phyloP scores from a whole-genome alignment of 2,888 invertebrate species.

The Petrolisthes cinctipes region DNA sequence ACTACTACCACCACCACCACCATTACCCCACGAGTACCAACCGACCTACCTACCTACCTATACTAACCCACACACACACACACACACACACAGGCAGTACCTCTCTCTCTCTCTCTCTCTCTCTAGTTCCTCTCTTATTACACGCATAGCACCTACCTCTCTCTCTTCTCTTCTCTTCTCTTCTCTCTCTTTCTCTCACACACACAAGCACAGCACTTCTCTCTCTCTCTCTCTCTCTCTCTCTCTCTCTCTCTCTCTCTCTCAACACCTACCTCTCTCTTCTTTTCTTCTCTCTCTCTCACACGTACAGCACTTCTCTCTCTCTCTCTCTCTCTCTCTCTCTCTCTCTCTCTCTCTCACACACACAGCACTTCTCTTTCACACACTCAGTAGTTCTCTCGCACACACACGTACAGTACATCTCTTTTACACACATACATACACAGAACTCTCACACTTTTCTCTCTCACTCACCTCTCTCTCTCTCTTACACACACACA shows the following conservation, averaged over 20 bases:
- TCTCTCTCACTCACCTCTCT: not conserved
- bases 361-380: not conserved
- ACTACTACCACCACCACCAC: too few relatives aligned
- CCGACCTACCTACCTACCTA: too few relatives aligned
- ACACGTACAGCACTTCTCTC: not conserved
- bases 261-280: conserved; percentile 1
- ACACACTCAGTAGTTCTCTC: not conserved
- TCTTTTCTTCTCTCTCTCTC: not conserved
- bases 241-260: not conserved
- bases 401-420: not conserved
- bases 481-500: too few relatives aligned
- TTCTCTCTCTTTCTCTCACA: not conserved
- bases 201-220: not conserved
- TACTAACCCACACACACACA: too few relatives aligned
- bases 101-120: not conserved
- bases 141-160: not conserved
- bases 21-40: too few relatives aligned
- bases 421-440: not conserved
- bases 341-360: not conserved
- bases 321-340: not conserved
- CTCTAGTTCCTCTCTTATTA: too few relatives aligned
- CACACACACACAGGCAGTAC: too few relatives aligned
- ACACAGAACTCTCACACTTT: not conserved
- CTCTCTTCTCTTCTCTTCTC: too few relatives aligned
- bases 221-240: not conserved